These are phyloP conservation scores for Rhingia campestris DNA, from an alignment of 2,888 invertebrate genomes.

Conservation along the genomic window DNA sequence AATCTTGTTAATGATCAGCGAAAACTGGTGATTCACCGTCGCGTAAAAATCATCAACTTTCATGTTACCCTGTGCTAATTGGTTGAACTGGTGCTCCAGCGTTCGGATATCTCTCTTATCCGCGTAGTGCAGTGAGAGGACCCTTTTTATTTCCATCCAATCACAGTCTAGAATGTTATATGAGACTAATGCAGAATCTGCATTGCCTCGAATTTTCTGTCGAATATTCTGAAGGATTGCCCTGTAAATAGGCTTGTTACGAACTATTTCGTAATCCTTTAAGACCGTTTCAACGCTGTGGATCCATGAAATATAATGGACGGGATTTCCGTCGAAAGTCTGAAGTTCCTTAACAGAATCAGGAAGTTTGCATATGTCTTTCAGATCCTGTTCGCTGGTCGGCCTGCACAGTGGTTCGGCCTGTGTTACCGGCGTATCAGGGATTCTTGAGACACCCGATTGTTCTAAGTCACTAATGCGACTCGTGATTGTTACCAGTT, in stretches of 20 bases:
- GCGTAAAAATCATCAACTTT: slow-evolving; percentile 69
- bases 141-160: slow-evolving; percentile 65
- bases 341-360: too few relatives aligned
- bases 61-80: slow-evolving; percentile 52
- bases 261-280: slow-evolving; percentile 13
- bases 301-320: too few relatives aligned
- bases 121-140: slow-evolving; percentile 70
- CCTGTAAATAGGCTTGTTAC: background rate
- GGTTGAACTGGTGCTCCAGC: slow-evolving; percentile 65
- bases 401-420: background rate
- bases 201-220: slow-evolving; percentile 14
- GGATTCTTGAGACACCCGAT: too few relatives aligned
- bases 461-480: too few relatives aligned
- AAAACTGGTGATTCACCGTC: slow-evolving; percentile 61
- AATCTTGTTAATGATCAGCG: slow-evolving; percentile 41
- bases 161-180: slow-evolving; percentile 55
- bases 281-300: slow-evolving; percentile 4
- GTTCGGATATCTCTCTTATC: slow-evolving; percentile 74
- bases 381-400: too few relatives aligned
- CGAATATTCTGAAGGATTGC: slow-evolving; percentile 2
- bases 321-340: too few relatives aligned
- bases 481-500: too few relatives aligned
- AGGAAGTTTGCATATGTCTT: too few relatives aligned
- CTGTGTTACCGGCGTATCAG: background rate
- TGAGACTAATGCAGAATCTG: slow-evolving; percentile 31